These are phyloP conservation scores for Aspidiotus destructor DNA, from an alignment of 2,888 invertebrate genomes.

Conservation along the genomic window DNA sequence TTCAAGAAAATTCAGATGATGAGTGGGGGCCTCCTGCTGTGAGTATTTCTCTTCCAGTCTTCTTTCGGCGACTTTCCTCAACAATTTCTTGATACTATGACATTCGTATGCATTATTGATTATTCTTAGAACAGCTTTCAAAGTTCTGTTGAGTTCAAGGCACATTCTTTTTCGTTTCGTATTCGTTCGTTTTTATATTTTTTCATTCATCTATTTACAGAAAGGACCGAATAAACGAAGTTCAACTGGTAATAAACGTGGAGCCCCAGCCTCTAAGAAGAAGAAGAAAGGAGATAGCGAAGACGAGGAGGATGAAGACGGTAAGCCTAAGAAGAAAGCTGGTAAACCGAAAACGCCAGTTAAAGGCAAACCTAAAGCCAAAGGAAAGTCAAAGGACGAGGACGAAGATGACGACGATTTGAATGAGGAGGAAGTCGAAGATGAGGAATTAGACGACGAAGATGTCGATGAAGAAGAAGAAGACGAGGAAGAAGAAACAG, in stretches of 20 bases:
- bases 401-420: slow-evolving; percentile 35
- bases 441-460: slow-evolving; percentile 35
- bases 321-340: slow-evolving; percentile 18
- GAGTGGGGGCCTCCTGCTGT: slow-evolving; percentile 44
- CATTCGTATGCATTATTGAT: too few species aligned
- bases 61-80: not conserved
- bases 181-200: not conserved
- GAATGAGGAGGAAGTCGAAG: slow-evolving; percentile 36
- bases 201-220: not conserved
- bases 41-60: slow-evolving; percentile 35
- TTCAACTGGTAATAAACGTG: slow-evolving; percentile 31
- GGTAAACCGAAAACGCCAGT: not conserved
- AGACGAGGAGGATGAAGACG: slow-evolving; percentile 34
- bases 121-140: too few species aligned
- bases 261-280: slow-evolving; percentile 28
- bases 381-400: slow-evolving; percentile 24
- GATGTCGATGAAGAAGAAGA: slow-evolving; percentile 35
- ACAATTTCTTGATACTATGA: not conserved
- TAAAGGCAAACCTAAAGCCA: slow-evolving; percentile 22
- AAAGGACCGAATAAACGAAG: slow-evolving; percentile 22
- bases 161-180: too few species aligned
- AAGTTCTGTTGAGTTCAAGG: too few species aligned
- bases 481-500: slow-evolving; percentile 36
- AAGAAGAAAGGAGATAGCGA: slow-evolving; percentile 32
- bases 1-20: slow-evolving; percentile 44